Conservation (phyloP, 2,888 invertebrate species). For the Digitonthophagus gazella region DNA sequence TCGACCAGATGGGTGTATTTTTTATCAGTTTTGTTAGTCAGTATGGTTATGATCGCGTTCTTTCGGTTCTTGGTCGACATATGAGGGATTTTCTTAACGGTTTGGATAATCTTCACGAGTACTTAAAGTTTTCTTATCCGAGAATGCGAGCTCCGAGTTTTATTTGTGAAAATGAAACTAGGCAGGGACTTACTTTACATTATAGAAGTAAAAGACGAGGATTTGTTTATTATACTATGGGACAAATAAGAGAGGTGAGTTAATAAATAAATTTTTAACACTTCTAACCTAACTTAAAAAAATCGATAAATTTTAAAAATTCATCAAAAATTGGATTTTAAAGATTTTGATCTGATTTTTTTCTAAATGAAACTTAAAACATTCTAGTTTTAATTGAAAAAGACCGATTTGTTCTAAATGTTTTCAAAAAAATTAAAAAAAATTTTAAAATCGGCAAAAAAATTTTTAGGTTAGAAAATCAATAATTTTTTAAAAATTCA, state of each 20-base stretch:
- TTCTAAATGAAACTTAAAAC: too few species aligned
- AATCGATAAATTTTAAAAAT: too few species aligned
- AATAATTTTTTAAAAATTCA: too few species aligned
- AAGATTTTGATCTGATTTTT: too few species aligned
- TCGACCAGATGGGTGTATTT: constrained; percentile 92
- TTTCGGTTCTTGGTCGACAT: constrained; percentile 87
- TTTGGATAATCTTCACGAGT: constrained; percentile 95
- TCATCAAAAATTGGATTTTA: too few species aligned
- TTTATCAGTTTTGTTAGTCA: constrained; percentile 93
- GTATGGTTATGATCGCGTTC: constrained; percentile 90
- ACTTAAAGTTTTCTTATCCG: constrained; percentile 93
- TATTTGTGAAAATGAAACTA: constrained; percentile 93
- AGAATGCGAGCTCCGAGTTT: constrained; percentile 91
- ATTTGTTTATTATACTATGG: constrained; percentile 96
- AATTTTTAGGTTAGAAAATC: too few species aligned
- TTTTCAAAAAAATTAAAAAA: too few species aligned
- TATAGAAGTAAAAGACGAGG: constrained; percentile 91
- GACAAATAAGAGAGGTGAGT: constrained; percentile 82
- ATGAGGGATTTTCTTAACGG: constrained; percentile 96
- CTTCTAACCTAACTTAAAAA: too few species aligned
- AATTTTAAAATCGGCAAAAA: too few species aligned
- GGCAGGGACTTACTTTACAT: constrained; percentile 88
- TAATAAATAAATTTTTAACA: too few species aligned
- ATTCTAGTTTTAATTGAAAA: too few species aligned
- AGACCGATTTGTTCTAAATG: too few species aligned